Evolutionary conservation across 2,113 vertebrate species (phyloP), one percentile per base, ranked within the genome.

Genomic region (Sphaerodactylus townsendi): DNA sequence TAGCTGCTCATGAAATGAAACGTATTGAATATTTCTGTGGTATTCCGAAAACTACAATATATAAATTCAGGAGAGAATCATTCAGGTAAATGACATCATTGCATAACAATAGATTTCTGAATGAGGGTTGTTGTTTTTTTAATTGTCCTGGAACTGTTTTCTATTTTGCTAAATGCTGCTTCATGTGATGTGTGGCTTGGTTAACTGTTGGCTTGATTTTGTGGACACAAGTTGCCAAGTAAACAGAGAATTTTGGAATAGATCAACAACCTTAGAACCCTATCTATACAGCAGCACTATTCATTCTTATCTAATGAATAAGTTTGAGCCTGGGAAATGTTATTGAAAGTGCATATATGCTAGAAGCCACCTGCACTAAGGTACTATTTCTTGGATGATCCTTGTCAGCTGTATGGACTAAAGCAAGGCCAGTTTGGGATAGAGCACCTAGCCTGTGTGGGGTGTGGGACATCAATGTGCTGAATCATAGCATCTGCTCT

Each of bases 401-500:
- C 37, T 53, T 41, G 59, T 76, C 82, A 77, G 17, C 39, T 70
- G 75, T 71, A 62, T 14, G 3, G 28, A 41, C 28, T 14, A 9
- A 64, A 69, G 48, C 50, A 84, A 46, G 50, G 66, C 66, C 53
- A 62, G 13, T 70, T 71, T 62, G 76, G 75, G 72, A 56, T 56
- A 46, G 44, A 84, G 62, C 37, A 35, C n/a, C 41, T 25, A 37
- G 74, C 25, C n/a, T 46, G n/a, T 30, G 17, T 79, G 37, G 9
- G n/a, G 39, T 74, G 30, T 64, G n/a, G 59, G 75, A 71, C 71
- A 62, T 71, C n/a, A 78, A 84, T 84, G 50, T 78, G 83, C 53
- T 84, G 75, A 78, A 77, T 84, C 83, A 78, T 15, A n/a, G 75
- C 83, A 84, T 71, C 75, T 84, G 83, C 48, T 64, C 83, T 41